Evolutionary conservation across 2,888 invertebrate genomes (phyloP), one percentile per base, ranked within the genome.

Genomic region (Mythimna ferrago): DNA sequence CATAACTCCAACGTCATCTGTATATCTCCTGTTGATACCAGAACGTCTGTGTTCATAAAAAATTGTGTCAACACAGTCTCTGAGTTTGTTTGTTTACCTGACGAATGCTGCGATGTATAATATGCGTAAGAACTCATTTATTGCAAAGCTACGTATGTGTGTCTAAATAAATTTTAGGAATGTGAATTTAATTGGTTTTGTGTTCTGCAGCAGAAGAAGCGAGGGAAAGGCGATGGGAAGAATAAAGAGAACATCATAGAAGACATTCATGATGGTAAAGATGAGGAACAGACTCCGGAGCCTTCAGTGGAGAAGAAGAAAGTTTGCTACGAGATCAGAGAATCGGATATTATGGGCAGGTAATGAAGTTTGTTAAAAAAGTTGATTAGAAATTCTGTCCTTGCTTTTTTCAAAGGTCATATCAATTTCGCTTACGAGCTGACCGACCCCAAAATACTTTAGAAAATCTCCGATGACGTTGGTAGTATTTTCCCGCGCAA

Each of bases 321-420:
- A 61, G 81, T 90, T n/a, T 97, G 97, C 73, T 97, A 97, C 85
- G 96, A 96, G 72, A 93, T 97, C 35, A 97, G 95, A 79, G 94
- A 94, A 6, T 97, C 97, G 0, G 97, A 97, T 69, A 87, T 97
- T 9, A 97, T 97, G 97, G 97, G 97, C 89, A 96, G 97, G 97
- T 97, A 86, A 21, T 44, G 14, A 11, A 21, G 14, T 19, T n/a
- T 41, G n/a, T 3, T 4, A 10, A 16, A 38, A 35, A 35, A 51
- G 6, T n/a, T 2, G 0, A 53, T 53, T 51, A 38, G 26, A 54
- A 32, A 19, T 26, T 32, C 2, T 51, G 41, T 53, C 41, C 19
- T 51, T 7, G 32, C 32, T 78, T 51, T 4, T n/a, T 51, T 19
- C 38, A 9, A 54, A 54, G 38, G 21, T 11, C 32, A 21, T 26